Evolutionary conservation across 2,113 vertebrate species (phyloP).

Genomic region (Bufo gargarizans): DNA sequence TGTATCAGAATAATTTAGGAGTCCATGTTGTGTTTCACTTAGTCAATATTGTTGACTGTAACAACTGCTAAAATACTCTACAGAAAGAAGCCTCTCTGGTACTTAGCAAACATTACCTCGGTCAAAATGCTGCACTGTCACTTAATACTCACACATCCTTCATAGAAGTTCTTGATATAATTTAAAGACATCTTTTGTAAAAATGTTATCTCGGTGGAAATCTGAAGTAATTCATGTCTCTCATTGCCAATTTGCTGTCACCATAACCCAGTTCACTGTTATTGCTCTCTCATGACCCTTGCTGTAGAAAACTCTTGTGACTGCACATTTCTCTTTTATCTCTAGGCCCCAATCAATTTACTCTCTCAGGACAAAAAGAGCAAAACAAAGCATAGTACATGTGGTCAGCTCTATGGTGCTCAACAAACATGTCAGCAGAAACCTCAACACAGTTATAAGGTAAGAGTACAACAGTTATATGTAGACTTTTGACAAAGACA

Average conservation of each 20-base stretch:
- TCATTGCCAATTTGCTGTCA: slow-evolving; percentile 68
- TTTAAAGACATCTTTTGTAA: slow-evolving; percentile 80
- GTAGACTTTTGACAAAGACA: background rate
- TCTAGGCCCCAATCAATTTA: slow-evolving; percentile 72
- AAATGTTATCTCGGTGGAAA: slow-evolving; percentile 60
- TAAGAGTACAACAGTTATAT: slow-evolving; percentile 13
- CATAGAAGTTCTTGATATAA: slow-evolving; percentile 87
- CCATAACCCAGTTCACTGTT: slow-evolving; percentile 62
- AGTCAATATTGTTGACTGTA: background rate
- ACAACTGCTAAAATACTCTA: background rate
- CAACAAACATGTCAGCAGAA: slow-evolving; percentile 75
- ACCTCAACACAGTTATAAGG: slow-evolving; percentile 58
- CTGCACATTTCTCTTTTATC: slow-evolving; percentile 77
- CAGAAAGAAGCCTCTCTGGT: background rate
- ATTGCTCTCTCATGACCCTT: slow-evolving; percentile 64
- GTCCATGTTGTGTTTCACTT: background rate
- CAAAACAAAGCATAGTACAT: slow-evolving; percentile 74
- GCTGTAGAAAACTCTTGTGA: slow-evolving; percentile 73
- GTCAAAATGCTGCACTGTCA: slow-evolving; percentile 15
- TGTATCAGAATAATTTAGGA: background rate
- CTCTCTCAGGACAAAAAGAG: slow-evolving; percentile 70
- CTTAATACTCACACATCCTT: slow-evolving; percentile 84
- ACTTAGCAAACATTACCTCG: background rate
- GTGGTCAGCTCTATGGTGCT: slow-evolving; percentile 76
- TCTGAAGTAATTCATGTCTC: slow-evolving; percentile 63